A percentile compares a stretch with the other conserved stretches of the same genome.
These are phyloP conservation scores for Spongilla lacustris DNA, from an alignment of 37 sponge, comb jelly and placozoan genomes.

Conservation along the genomic window DNA sequence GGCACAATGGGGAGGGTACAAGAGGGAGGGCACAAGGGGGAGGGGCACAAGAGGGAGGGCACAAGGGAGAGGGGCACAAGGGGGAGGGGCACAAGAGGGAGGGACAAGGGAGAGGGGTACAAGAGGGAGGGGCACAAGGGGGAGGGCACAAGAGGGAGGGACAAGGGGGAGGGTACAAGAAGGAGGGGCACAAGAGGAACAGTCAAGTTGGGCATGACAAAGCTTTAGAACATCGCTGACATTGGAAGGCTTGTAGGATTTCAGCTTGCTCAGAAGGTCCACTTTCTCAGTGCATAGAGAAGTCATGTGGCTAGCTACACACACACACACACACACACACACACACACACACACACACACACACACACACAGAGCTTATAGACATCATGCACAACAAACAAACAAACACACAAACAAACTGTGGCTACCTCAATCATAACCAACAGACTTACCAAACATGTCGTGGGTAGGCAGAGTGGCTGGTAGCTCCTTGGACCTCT, in stretches of 20 bases:
- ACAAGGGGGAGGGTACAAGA: not conserved
- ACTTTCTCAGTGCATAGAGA: conserved; percentile 10
- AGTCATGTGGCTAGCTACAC: not conserved
- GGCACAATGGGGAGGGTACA: not conserved
- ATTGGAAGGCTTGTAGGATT: conserved; percentile 60
- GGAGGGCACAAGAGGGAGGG: no score
- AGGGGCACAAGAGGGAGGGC: no score
- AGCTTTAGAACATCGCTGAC: conserved; percentile 13
- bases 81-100: no score
- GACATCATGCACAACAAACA: not conserved
- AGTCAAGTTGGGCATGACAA: not conserved
- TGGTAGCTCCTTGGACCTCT: conserved; percentile 75
- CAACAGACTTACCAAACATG: conserved; percentile 42
- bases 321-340: conserved; percentile 19
- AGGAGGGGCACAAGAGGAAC: not conserved
- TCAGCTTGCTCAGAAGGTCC: conserved; percentile 47
- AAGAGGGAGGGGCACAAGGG: no score
- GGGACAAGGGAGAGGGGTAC: no score
- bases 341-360: conserved; percentile 8
- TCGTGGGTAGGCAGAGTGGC: conserved; percentile 55
- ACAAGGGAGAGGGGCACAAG: no score
- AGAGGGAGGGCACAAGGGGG: no score
- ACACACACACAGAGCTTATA: conserved; percentile 13
- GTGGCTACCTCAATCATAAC: not conserved
- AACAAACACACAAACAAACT: conserved; percentile 4